Percentiles rank a stretch among this genome's conserved stretches.
Conservation (phyloP, 2,113 vertebrate species). For the Amphilophus citrinellus region DNA sequence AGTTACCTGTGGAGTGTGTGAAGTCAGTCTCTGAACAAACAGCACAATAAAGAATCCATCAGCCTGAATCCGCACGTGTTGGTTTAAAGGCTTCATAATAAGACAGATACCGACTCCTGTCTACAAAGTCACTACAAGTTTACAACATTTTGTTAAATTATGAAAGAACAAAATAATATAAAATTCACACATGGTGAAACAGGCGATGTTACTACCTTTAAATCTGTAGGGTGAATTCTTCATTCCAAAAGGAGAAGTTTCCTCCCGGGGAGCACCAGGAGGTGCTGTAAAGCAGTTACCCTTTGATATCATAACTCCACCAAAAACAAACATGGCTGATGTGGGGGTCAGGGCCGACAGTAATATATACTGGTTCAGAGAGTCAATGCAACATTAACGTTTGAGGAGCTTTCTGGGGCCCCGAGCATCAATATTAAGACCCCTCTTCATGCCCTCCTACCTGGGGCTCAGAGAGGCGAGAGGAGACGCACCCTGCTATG, state of each 20-base stretch:
- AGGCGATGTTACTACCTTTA: constrained; percentile 64
- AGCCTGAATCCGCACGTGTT: not conserved
- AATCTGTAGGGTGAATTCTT: constrained; percentile 65
- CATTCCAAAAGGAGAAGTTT: constrained; percentile 62
- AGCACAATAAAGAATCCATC: constrained; percentile 15
- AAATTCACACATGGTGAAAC: constrained; percentile 42
- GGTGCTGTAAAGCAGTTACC: constrained; percentile 81
- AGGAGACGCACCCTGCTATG: constrained; percentile 54
- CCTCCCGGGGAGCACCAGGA: constrained; percentile 79
- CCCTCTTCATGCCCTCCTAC: constrained; percentile 43
- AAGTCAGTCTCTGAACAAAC: constrained; percentile 12
- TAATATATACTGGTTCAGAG: constrained; percentile 55
- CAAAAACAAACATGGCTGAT: constrained; percentile 82
- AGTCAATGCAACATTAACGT: constrained; percentile 64
- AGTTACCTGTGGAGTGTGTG: constrained; percentile 16
- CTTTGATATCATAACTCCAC: constrained; percentile 75
- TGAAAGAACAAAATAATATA: constrained; percentile 47
- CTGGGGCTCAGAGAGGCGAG: constrained; percentile 49
- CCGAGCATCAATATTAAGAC: constrained; percentile 55
- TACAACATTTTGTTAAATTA: constrained; percentile 60
- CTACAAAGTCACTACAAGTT: constrained; percentile 12
- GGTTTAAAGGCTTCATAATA: constrained; percentile 16
- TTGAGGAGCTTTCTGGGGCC: constrained; percentile 52
- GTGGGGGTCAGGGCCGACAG: constrained; percentile 55
- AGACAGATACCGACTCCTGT: constrained; percentile 25